phyloP scores from a whole-genome alignment of 2,888 invertebrate species.

The Tiphia femorata region DNA sequence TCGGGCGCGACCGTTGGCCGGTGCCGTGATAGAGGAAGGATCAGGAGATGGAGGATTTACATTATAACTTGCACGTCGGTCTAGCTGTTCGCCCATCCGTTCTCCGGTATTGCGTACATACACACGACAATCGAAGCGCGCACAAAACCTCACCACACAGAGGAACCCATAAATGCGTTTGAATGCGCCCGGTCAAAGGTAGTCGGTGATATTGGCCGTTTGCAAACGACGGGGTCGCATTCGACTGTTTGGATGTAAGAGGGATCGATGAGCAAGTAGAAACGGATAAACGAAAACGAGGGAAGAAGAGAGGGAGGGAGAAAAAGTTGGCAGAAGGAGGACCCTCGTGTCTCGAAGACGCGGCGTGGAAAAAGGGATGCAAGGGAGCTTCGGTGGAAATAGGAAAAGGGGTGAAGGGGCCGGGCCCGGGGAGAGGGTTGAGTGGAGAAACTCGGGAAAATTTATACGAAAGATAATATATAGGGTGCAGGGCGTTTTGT shows the following conservation, averaged over 20 bases:
- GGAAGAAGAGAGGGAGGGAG: conserved; percentile 4
- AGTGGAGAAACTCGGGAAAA: conserved; percentile 26
- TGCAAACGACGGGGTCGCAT: no score
- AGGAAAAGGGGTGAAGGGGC: conserved; percentile 7
- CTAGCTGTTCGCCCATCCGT: neutral
- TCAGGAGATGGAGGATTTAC: conserved; percentile 15
- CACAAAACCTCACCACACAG: no score
- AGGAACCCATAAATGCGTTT: no score
- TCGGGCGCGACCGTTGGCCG: conserved; percentile 2
- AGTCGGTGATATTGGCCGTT: no score
- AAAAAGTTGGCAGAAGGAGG: neutral
- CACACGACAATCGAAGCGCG: no score
- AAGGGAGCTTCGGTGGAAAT: no score
- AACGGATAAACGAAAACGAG: conserved; percentile 1
- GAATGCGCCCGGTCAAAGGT: no score
- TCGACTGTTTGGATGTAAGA: no score
- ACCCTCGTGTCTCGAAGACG: no score
- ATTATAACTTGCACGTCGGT: conserved; percentile 14
- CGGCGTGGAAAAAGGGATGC: no score
- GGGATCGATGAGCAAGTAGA: no score
- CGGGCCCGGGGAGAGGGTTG: neutral
- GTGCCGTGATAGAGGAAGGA: neutral
- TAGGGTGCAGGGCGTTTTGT: conserved; percentile 37
- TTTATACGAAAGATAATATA: conserved; percentile 53
- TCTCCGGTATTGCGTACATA: no score